These are phyloP conservation scores for Ranitomeya variabilis DNA, from an alignment of 2,113 vertebrate species.

Conservation along the genomic window DNA sequence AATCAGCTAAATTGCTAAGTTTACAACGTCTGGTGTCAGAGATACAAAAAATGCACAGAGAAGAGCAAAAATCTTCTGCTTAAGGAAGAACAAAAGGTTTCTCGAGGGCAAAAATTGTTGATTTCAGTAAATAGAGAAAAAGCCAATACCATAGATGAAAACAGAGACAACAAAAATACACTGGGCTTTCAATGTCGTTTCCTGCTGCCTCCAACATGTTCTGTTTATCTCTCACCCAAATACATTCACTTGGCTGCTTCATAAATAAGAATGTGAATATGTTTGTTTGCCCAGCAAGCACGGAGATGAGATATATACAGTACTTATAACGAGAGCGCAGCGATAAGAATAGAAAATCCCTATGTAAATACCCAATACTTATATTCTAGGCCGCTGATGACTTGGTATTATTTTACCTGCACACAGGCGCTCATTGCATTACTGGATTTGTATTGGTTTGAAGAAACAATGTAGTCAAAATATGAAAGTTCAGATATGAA, in stretches of 20 bases:
- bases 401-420: background rate
- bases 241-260: background rate
- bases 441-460: background rate
- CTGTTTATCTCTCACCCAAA: slow-evolving; percentile 26
- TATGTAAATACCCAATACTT: background rate
- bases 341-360: background rate
- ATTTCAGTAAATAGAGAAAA: slow-evolving; percentile 39
- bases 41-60: slow-evolving; percentile 37
- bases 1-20: slow-evolving; percentile 42
- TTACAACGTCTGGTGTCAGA: slow-evolving; percentile 35
- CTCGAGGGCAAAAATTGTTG: slow-evolving; percentile 31
- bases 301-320: background rate
- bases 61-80: slow-evolving; percentile 1
- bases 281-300: slow-evolving; percentile 13
- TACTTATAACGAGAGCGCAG: background rate
- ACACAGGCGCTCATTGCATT: background rate
- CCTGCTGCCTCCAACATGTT: background rate
- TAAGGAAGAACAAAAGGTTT: slow-evolving; percentile 39
- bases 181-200: background rate
- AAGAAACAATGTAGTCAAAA: background rate
- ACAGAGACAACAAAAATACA: slow-evolving; percentile 26
- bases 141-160: slow-evolving; percentile 1
- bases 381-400: background rate
- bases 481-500: no score
- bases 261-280: slow-evolving; percentile 35